Evolutionary conservation across 2,888 invertebrate species (phyloP), one percentile per base, ranked within the genome.

Genomic region (Calameuta pallipes): DNA sequence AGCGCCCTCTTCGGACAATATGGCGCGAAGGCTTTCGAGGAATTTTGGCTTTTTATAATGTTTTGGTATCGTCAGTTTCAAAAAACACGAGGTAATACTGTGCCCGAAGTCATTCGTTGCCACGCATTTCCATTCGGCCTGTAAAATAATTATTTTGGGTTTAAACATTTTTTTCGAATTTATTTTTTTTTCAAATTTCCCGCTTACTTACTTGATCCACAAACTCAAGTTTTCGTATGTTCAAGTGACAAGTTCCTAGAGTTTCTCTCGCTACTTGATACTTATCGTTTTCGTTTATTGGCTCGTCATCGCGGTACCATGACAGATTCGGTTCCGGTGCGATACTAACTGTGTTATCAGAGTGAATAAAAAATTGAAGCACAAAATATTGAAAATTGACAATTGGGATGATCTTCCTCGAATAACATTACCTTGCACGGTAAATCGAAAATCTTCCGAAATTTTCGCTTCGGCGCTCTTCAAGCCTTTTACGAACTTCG

Each of bases 101-200:
- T 97, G 97, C 0, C 98, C 98, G 87, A 95, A 97, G 87, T 97
- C 97, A 89, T 97, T 98, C 79, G 95, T 95, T 11, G 97, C 97
- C 4, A 97, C 95, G 89, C 97, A 97, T 90, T 97, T 97, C 97
- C 97, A 98, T 89, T 97, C 97, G 0, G 97, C 97, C 91, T 93
- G 83, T 33, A 86, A 82, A 77, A 79, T 1, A 56, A 74, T 37
- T 74, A 15, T 41, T 56, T 15, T 15, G 4, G 13, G 13, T 70
- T 3, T 3, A 69, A 73, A 9, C 1, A 56, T 6, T 9, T 41
- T 41, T 41, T 41, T 23, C 0, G 1, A 1, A 6, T 23, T 6
- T 0, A 13, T 41, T 41, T 41, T 41, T 37, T 56, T 69, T 13
- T 13, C 41, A 30, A 23, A 37, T 76, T 77, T 34, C 68, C 15